Evolutionary conservation across 2,888 invertebrate species (phyloP), one percentile per base, ranked within the genome.

Genomic region (Calameuta filiformis): DNA sequence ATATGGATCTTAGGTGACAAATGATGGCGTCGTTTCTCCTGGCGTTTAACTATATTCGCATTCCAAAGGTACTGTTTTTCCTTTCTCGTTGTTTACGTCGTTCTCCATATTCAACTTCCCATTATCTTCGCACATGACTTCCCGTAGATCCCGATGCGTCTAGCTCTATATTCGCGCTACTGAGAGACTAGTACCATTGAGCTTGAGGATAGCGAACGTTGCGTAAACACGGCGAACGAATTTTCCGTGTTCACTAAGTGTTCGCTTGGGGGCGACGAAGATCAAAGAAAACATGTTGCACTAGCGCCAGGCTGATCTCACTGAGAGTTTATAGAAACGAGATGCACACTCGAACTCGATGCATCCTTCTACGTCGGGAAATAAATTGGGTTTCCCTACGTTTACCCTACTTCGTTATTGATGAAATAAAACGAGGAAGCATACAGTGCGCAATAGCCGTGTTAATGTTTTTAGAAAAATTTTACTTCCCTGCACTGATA

Each of bases 201-300:
- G 56, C 56, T 56, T 56, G 9, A 23, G 56, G 23, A 23, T 23
- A 56, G 56, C 23, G 56, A 56, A 56, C 35, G n/a, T n/a, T 77
- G 34, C 73, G 74, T 77, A 73, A 74, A 77, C 73, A 69, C 74
- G 71, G 71, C 73, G 68, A 74, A 68, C 35, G 77, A 77, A 37
- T 73, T 73, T 74, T 68, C 68, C 3, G 68, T 69, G 35, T 76
- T 33, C 68, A 69, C 68, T 74, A 77, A 77, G 77, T 74, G 74
- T 77, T 77, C 37, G 68, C 74, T 77, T 77, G 69, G 35, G 35
- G 74, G 30, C 40, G 23, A 56, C 23, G 40, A 35, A 74, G 69
- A 77, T 71, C 76, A 74, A 81, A 76, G 75, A 73, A 79, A 79
- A 79, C 78, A 81, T 12, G 71, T 73, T 68, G 73, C 77, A 68